phyloP scores from a whole-genome alignment of 2,113 vertebrate genomes.

The Butastur rufipennis region DNA sequence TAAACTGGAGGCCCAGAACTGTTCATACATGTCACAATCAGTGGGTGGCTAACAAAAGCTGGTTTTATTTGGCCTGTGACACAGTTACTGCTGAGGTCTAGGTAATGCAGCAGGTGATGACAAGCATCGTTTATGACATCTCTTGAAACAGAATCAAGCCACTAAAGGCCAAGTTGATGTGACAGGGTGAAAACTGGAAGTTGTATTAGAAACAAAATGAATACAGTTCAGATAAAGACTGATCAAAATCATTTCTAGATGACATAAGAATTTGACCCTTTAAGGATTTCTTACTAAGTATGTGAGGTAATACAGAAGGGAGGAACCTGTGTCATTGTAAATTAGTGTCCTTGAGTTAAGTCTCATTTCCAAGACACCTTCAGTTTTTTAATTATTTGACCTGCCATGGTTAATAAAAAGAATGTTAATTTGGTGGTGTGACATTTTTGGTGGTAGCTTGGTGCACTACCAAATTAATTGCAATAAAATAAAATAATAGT shows the following conservation, averaged over 20 bases:
- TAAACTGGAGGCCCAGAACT: not conserved
- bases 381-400: slow-evolving; percentile 54
- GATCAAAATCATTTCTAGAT: slow-evolving; percentile 39
- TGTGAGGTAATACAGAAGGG: slow-evolving; percentile 37
- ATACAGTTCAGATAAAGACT: not conserved
- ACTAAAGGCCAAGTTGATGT: slow-evolving; percentile 18
- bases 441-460: slow-evolving; percentile 55
- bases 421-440: slow-evolving; percentile 66
- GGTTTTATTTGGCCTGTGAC: slow-evolving; percentile 40
- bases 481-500: not conserved
- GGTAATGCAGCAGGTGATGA: slow-evolving; percentile 64
- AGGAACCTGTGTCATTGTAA: slow-evolving; percentile 48
- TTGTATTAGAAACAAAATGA: not conserved
- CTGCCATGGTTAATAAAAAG: slow-evolving; percentile 60
- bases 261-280: slow-evolving; percentile 56
- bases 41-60: slow-evolving; percentile 23
- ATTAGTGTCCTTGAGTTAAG: slow-evolving; percentile 52
- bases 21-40: not conserved
- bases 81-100: slow-evolving; percentile 18
- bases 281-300: slow-evolving; percentile 26
- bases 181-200: slow-evolving; percentile 47
- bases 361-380: slow-evolving; percentile 53
- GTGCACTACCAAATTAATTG: slow-evolving; percentile 47
- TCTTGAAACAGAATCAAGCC: slow-evolving; percentile 54
- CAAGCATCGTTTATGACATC: slow-evolving; percentile 53